Evolutionary conservation across 2,797 vertebrate genomes (phyloP).

Genomic region (Crenuchus spilurus): DNA sequence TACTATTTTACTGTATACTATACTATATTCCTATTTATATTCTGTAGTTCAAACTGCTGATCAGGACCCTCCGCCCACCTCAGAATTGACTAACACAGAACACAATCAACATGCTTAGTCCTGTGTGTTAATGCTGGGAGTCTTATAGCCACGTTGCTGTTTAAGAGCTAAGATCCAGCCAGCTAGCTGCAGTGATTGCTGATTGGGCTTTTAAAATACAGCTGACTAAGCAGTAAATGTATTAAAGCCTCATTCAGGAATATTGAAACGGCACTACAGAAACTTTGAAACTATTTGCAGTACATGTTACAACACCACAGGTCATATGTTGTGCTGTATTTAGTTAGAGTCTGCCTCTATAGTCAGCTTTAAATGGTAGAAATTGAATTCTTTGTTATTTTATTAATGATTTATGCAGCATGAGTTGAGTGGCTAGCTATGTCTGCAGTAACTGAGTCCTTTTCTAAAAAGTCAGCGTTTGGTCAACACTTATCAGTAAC

Average conservation of each 20-base stretch:
- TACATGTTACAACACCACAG: neutral
- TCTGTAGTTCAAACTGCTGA: neutral
- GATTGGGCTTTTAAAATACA: slow-evolving; percentile 34
- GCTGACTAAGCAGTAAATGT: slow-evolving; percentile 26
- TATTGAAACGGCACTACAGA: slow-evolving; percentile 1
- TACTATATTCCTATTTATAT: neutral
- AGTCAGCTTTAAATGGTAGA: neutral
- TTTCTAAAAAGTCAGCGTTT: neutral
- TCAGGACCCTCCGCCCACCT: neutral
- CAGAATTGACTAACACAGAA: neutral
- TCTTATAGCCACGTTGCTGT: neutral
- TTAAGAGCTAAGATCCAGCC: slow-evolving; percentile 4
- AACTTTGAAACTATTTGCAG: neutral
- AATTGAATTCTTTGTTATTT: neutral
- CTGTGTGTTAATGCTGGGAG: neutral
- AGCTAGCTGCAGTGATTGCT: slow-evolving; percentile 5
- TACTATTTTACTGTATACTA: neutral
- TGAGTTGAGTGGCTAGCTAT: neutral
- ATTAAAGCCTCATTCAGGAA: slow-evolving; percentile 5
- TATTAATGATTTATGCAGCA: neutral
- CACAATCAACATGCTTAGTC: neutral
- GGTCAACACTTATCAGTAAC: slow-evolving; percentile 42
- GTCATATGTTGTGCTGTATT: neutral
- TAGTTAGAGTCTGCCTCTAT: neutral
- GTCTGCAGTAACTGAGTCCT: neutral